Evolutionary conservation across 2,888 invertebrate species (phyloP).

Genomic region (Bellardia bayeri): DNA sequence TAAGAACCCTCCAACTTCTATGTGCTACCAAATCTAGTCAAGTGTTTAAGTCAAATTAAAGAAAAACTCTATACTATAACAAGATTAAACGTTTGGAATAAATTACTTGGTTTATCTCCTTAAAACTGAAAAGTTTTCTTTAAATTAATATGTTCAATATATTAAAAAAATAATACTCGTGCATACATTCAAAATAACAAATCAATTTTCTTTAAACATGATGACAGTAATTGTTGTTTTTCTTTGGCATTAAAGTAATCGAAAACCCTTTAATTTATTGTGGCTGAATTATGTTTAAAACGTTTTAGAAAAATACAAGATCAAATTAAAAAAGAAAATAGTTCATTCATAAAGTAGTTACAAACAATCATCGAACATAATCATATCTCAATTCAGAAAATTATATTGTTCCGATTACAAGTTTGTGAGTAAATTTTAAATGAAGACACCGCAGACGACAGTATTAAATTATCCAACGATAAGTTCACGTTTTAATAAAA

Average conservation of each 20-base stretch:
- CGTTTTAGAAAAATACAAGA: constrained; percentile 1
- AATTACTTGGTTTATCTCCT: no score
- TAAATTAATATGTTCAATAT: no score
- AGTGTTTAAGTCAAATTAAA: no score
- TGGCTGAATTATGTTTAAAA: constrained; percentile 39
- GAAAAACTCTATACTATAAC: no score
- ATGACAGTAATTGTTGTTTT: constrained; percentile 48
- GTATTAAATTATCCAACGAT: constrained; percentile 65
- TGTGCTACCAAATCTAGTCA: no score
- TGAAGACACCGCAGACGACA: constrained; percentile 60
- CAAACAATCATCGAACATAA: constrained; percentile 31
- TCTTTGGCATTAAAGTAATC: constrained; percentile 53
- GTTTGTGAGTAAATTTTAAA: constrained; percentile 45
- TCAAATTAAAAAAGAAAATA: constrained; percentile 8
- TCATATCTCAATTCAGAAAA: constrained; percentile 34
- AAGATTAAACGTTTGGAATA: no score
- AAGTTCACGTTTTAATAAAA: constrained; percentile 61
- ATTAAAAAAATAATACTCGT: no score
- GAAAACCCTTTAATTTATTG: constrained; percentile 48
- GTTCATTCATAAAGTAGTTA: constrained; percentile 62
- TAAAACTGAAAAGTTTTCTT: no score
- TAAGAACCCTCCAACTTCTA: no score
- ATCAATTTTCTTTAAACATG: constrained; percentile 47
- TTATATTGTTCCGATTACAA: constrained; percentile 52
- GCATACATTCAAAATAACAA: constrained; percentile 45